Conservation (phyloP, 2,888 invertebrate species). For the Dasypolia templi region DNA sequence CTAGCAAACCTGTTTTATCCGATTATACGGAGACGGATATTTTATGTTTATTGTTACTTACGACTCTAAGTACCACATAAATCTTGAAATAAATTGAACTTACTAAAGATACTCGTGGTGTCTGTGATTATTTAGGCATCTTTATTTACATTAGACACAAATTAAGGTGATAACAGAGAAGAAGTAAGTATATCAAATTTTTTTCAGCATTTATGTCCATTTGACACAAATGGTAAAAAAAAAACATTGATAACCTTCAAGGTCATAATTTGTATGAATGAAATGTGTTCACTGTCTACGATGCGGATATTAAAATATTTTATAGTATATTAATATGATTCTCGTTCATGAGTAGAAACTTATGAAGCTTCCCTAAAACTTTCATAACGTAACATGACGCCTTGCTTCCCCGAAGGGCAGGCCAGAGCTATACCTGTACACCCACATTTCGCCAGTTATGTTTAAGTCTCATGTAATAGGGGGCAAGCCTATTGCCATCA, state of each 20-base stretch:
- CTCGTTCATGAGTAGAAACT: conserved; percentile 4
- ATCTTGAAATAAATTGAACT: conserved; percentile 29
- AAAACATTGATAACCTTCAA: not conserved
- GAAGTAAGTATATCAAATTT: not conserved
- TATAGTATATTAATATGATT: not conserved
- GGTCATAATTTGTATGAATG: not conserved
- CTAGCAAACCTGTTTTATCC: conserved; percentile 49
- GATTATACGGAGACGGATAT: conserved; percentile 48
- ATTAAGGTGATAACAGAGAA: not conserved
- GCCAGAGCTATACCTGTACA: too few relatives aligned
- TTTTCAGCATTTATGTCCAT: not conserved
- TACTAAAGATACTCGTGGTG: conserved; percentile 23
- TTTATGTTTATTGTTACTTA: conserved; percentile 52
- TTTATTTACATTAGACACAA: not conserved
- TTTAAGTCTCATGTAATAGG: too few relatives aligned
- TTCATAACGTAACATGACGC: too few relatives aligned
- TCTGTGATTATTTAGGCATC: not conserved
- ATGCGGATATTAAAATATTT: not conserved
- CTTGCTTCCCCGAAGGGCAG: too few relatives aligned
- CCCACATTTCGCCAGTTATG: too few relatives aligned
- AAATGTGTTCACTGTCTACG: conserved; percentile 10
- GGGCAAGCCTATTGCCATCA: too few relatives aligned
- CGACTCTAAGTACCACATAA: conserved; percentile 14
- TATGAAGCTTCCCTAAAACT: not conserved
- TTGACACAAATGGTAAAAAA: not conserved